These are phyloP conservation scores for Hyaena hyaena DNA, from an alignment of 2,113 vertebrate genomes.

Conservation along the genomic window DNA sequence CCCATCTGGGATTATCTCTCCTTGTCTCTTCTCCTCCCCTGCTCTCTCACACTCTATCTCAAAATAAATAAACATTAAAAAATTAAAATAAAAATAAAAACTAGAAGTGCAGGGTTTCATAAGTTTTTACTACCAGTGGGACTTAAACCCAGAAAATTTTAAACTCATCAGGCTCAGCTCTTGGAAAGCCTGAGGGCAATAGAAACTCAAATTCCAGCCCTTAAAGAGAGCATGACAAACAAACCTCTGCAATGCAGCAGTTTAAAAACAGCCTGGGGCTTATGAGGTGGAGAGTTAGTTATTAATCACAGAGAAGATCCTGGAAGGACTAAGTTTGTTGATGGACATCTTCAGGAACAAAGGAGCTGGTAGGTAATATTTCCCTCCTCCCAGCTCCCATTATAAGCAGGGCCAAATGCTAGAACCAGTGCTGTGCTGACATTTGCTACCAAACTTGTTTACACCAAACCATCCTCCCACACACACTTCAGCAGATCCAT, in stretches of 20 bases:
- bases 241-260: not conserved
- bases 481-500: not conserved
- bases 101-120: not conserved
- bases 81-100: not conserved
- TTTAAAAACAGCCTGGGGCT: not conserved
- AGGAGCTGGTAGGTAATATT: too few relatives aligned
- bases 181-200: not conserved
- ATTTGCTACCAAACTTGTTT: not conserved
- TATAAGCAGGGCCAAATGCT: not conserved
- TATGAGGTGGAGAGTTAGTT: not conserved
- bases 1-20: too few relatives aligned
- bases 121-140: not conserved
- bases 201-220: not conserved
- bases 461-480: not conserved
- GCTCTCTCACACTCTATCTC: too few relatives aligned
- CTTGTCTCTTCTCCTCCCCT: too few relatives aligned
- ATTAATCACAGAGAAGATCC: not conserved
- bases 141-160: not conserved
- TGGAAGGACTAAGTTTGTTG: not conserved
- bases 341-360: not conserved
- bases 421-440: not conserved
- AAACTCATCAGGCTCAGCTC: not conserved
- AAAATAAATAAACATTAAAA: too few relatives aligned
- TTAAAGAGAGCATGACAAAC: not conserved
- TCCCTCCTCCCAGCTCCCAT: not conserved